These are phyloP conservation scores for Podotricha telesiphe DNA, from an alignment of 2,888 invertebrate genomes.

Conservation along the genomic window DNA sequence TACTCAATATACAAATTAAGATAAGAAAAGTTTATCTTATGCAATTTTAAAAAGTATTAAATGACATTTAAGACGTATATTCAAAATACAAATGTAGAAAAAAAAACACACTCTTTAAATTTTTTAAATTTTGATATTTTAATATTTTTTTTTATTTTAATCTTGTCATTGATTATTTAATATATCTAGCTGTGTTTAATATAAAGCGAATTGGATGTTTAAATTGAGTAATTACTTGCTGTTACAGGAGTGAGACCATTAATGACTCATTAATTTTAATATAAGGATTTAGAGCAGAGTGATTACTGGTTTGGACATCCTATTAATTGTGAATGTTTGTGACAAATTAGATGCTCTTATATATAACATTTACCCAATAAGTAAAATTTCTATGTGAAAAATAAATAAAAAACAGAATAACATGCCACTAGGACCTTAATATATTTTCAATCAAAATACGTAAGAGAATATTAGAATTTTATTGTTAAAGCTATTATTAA, in stretches of 20 bases:
- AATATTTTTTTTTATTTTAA: too few relatives aligned
- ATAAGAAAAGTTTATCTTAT: too few relatives aligned
- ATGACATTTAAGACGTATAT: too few relatives aligned
- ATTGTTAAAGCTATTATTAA: not conserved
- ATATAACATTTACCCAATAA: not conserved
- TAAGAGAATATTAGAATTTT: not conserved
- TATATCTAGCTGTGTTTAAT: not conserved
- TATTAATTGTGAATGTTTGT: constrained; percentile 59
- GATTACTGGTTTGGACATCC: constrained; percentile 55
- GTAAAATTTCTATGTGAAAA: too few relatives aligned
- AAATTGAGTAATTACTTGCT: constrained; percentile 15
- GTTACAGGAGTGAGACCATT: constrained; percentile 31
- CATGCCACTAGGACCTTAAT: too few relatives aligned
- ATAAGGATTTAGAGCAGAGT: constrained; percentile 38
- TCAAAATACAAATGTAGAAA: too few relatives aligned
- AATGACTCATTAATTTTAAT: constrained; percentile 41
- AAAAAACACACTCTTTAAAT: too few relatives aligned
- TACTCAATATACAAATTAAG: too few relatives aligned
- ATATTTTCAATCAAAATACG: not conserved
- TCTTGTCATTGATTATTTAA: not conserved
- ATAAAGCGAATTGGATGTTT: constrained; percentile 8
- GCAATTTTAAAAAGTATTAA: too few relatives aligned
- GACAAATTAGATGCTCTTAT: constrained; percentile 55
- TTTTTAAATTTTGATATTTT: too few relatives aligned
- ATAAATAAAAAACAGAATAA: not conserved